Conservation (phyloP, 1,140 invertebrate genomes). For the Drosophila asahinai region DNA sequence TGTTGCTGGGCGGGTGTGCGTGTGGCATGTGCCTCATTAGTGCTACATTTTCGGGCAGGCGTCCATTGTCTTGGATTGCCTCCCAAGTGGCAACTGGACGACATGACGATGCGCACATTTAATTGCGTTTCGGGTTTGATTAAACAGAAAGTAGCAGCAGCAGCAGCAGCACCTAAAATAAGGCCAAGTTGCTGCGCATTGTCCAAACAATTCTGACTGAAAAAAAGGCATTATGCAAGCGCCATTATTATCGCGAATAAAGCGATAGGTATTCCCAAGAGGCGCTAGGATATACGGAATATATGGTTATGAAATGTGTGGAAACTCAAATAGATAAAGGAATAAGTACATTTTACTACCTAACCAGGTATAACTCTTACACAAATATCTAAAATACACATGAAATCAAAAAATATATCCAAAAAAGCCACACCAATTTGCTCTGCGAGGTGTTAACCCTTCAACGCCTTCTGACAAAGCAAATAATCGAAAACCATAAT, state of each 20-base stretch:
- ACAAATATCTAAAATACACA: too few relatives aligned
- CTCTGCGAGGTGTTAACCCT: too few relatives aligned
- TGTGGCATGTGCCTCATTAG: slow-evolving; percentile 63
- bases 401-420: too few relatives aligned
- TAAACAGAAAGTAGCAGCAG: slow-evolving; percentile 48
- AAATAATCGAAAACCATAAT: too few relatives aligned
- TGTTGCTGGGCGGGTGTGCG: slow-evolving; percentile 10
- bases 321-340: too few relatives aligned
- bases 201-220: slow-evolving; percentile 4
- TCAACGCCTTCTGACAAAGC: too few relatives aligned
- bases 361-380: too few relatives aligned
- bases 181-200: slow-evolving; percentile 36
- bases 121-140: slow-evolving; percentile 62
- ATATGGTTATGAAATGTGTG: too few relatives aligned
- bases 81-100: slow-evolving; percentile 53
- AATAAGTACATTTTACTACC: too few relatives aligned
- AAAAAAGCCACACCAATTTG: too few relatives aligned
- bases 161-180: slow-evolving; percentile 16
- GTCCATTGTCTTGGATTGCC: slow-evolving; percentile 48
- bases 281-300: background rate
- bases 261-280: background rate
- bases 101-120: slow-evolving; percentile 57
- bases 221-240: background rate
- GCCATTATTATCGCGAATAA: slow-evolving; percentile 31
- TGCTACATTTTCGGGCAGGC: slow-evolving; percentile 47